A percentile compares a stretch with the other conserved stretches of the same genome.
These are phyloP conservation scores for Scopus umbretta DNA, from an alignment of 2,113 vertebrate species.

Conservation along the genomic window DNA sequence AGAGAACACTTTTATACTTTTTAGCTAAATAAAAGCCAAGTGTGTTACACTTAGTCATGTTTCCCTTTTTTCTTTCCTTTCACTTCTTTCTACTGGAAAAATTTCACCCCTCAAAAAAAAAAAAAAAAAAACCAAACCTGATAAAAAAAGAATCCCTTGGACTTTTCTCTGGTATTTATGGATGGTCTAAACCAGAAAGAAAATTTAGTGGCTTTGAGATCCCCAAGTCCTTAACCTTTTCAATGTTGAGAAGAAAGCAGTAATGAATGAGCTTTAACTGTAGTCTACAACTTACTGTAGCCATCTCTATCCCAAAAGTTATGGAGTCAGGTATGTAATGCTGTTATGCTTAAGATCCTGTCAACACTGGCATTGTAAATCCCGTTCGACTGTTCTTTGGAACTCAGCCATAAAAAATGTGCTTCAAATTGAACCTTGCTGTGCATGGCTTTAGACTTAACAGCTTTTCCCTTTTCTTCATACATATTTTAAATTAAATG, in stretches of 20 bases:
- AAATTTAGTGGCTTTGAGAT: neutral
- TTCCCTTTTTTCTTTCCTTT: neutral
- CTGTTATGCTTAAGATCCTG: neutral
- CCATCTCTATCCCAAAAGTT: neutral
- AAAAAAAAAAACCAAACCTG: too few species aligned
- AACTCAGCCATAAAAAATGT: neutral
- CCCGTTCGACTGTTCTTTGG: neutral
- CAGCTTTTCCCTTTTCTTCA: neutral
- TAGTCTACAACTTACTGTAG: neutral
- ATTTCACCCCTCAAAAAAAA: neutral
- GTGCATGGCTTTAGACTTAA: neutral
- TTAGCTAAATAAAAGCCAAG: neutral
- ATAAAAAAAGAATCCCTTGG: neutral
- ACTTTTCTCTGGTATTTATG: neutral
- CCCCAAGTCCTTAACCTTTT: neutral
- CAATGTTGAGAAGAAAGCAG: neutral
- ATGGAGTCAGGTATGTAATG: neutral
- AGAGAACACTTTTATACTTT: neutral
- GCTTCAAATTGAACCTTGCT: neutral
- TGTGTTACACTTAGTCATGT: neutral
- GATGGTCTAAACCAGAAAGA: neutral
- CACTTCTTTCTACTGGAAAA: neutral
- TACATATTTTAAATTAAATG: conserved; percentile 38
- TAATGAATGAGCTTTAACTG: conserved; percentile 1
- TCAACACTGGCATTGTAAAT: conserved; percentile 9